These are phyloP conservation scores for Xenopus petersii DNA, from an alignment of 2,797 vertebrate species.

Conservation along the genomic window DNA sequence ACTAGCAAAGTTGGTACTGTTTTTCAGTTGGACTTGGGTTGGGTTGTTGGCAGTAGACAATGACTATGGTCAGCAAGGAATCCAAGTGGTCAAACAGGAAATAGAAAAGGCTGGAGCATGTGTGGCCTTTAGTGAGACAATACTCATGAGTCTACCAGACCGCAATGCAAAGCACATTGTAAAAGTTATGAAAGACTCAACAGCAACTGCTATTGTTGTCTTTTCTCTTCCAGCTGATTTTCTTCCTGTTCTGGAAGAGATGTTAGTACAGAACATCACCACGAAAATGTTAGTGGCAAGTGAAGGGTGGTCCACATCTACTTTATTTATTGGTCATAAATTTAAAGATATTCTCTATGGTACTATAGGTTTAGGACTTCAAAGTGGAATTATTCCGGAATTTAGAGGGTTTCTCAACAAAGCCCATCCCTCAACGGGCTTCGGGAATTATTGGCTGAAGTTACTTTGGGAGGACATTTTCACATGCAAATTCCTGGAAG, in stretches of 20 bases:
- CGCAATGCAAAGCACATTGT: conserved; percentile 69
- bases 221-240: conserved; percentile 80
- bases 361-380: conserved; percentile 74
- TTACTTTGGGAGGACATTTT: conserved; percentile 82
- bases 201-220: conserved; percentile 77
- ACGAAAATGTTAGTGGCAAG: conserved; percentile 79
- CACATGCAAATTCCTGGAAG: conserved; percentile 69
- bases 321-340: conserved; percentile 67
- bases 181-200: conserved; percentile 63
- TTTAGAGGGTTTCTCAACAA: conserved; percentile 68
- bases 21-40: conserved; percentile 84
- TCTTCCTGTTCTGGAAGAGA: conserved; percentile 68
- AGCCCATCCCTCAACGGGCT: conserved; percentile 64
- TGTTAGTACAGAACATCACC: conserved; percentile 71
- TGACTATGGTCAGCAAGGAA: conserved; percentile 81
- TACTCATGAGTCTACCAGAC: conserved; percentile 72
- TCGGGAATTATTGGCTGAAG: conserved; percentile 63
- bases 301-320: conserved; percentile 80
- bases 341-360: conserved; percentile 70
- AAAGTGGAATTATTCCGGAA: conserved; percentile 68
- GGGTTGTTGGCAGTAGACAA: conserved; percentile 76
- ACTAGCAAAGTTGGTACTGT: conserved; percentile 61
- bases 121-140: conserved; percentile 77
- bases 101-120: conserved; percentile 68
- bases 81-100: conserved; percentile 77